A percentile compares a stretch with the other conserved stretches of the same genome.
Evolutionary conservation across 2,113 vertebrate genomes (phyloP).

Genomic region (Sorex fumeus): DNA sequence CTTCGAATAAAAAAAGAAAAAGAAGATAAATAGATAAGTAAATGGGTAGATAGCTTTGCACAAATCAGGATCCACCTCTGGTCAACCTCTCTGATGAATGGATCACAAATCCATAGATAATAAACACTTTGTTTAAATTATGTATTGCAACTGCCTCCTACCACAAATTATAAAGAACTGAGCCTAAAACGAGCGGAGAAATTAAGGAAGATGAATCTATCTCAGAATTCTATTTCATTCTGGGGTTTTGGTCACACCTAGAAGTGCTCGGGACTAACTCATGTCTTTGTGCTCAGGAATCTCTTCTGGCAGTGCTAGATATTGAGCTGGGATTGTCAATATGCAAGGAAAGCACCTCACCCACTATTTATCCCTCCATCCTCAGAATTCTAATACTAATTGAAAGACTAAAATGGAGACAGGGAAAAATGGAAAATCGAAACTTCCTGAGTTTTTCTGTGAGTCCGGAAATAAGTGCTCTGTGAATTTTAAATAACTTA

Average conservation of each 20-base stretch:
- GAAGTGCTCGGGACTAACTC: too few species aligned
- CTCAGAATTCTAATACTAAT: background rate
- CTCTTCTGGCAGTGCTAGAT: too few species aligned
- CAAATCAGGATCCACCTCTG: background rate
- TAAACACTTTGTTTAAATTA: background rate
- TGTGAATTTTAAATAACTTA: slow-evolving; percentile 25
- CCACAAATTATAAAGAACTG: background rate
- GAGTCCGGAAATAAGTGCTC: slow-evolving; percentile 15
- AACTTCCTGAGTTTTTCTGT: background rate
- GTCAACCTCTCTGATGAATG: background rate
- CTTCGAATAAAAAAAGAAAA: background rate
- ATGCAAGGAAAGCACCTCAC: too few species aligned
- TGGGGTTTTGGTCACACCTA: too few species aligned
- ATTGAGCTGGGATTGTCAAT: too few species aligned
- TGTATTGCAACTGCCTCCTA: background rate
- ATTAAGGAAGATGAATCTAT: background rate
- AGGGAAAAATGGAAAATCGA: background rate
- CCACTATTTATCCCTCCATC: too few species aligned
- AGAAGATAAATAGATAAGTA: background rate
- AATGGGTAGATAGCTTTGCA: background rate
- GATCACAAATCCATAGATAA: slow-evolving; percentile 43
- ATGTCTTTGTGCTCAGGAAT: too few species aligned
- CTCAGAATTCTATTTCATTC: background rate
- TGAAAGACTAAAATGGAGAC: slow-evolving; percentile 23
- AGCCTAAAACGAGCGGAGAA: slow-evolving; percentile 12